phyloP scores from a whole-genome alignment of 2,797 vertebrate species.

The Harpia harpyja region DNA sequence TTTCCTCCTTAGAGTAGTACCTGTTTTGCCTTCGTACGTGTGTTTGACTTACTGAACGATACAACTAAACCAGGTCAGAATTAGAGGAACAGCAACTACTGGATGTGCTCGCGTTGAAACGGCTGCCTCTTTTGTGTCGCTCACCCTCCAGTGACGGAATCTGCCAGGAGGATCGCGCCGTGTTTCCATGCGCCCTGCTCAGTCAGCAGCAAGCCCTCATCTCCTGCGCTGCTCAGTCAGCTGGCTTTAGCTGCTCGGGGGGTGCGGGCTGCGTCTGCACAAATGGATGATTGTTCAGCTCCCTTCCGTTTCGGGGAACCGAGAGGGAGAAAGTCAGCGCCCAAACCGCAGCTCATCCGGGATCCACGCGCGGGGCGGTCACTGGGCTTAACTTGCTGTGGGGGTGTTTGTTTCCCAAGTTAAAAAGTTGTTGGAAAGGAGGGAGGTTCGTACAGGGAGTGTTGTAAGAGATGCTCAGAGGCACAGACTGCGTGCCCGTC shows the following conservation, averaged over 20 bases:
- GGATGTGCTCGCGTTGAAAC: not conserved
- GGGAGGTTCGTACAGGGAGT: not conserved
- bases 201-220: constrained; percentile 33
- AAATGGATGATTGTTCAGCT: constrained; percentile 46
- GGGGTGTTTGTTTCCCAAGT: not conserved
- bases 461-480: not conserved
- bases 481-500: not conserved
- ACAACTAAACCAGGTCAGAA: not conserved
- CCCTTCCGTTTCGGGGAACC: not conserved
- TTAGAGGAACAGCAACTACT: not conserved
- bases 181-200: not conserved
- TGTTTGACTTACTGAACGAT: not conserved
- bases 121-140: not conserved
- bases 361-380: not conserved
- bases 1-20: not conserved
- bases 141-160: not conserved
- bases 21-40: not conserved
- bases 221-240: constrained; percentile 38
- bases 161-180: not conserved
- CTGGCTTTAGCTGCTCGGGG: not conserved
- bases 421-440: not conserved
- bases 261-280: constrained; percentile 54
- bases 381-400: not conserved
- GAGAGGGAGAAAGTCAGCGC: not conserved
- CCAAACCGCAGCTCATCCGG: not conserved